Evolutionary conservation across 2,113 vertebrate genomes (phyloP), one percentile per base, ranked within the genome.

Genomic region (Gasterosteus aculeatus): DNA sequence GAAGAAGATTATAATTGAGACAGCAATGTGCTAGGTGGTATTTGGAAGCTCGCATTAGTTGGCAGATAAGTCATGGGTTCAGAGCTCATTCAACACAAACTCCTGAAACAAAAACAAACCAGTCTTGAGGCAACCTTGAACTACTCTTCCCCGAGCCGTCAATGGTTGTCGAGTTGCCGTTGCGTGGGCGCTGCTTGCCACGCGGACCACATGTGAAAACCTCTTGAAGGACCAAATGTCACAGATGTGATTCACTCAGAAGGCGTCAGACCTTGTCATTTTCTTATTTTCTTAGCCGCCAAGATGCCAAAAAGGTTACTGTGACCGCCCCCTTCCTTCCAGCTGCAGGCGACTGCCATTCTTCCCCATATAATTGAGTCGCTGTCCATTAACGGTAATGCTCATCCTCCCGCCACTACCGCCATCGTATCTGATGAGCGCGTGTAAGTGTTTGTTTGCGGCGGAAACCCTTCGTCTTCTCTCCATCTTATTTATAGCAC

Each of bases 281-380:
- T 86, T 84, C 89, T 76, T 64, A 65, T 89, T 92, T 87, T 83
- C 89, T 76, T 64, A 65, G 79, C 63, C 16, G 61, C 64, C 60
- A 76, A 78, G 64, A 81, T 75, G 61, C 70, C 82, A 59, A 77
- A 89, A 93, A 93, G 92, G 93, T 93, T 88, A 92, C 59, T 22
- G 88, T 68, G 81, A 90, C 92, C 81, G 85, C 93, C 92, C 88
- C 81, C 62, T 85, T 88, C 69, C 73, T 86, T 69, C 80, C 65
- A 51, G 19, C 62, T 19, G 42, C 62, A 67, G 75, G 80, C 81
- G 56, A 68, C 80, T 85, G 68, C 35, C 72, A 58, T 83, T 78
- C 64, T 70, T 84, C 76, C 79, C 57, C 35, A 10, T 78, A 69
- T 79, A 78, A 87, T 80, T 69, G 78, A 81, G 61, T 53, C 12